Evolutionary conservation across 1,140 invertebrate species (phyloP), one percentile per base, ranked within the genome.

Genomic region (Lordiphosa mommai): DNA sequence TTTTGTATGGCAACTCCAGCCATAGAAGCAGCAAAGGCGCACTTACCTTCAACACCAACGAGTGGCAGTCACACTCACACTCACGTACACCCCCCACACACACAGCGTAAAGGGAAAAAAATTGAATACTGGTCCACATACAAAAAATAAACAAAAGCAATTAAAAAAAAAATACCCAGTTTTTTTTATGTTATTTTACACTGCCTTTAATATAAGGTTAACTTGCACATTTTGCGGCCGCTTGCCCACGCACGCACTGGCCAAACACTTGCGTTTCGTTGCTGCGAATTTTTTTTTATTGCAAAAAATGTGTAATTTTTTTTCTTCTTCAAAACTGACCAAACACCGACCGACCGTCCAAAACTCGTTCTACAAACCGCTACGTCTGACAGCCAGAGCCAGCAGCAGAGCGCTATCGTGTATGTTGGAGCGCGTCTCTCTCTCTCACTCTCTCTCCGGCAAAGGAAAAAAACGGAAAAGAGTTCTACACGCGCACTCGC

Each of bases 131-230:
- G 74, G 65, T 72, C 72, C 57, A 69, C n/a, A 69, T 77, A 82
- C 79, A 82, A 82, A 82, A 82, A 82, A 82, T 82, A 82, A 82
- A 82, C 77, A 82, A 82, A 82, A 82, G 77, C 77, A 82, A 82
- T 82, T 82, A 82, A 82, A 82, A 74, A 48, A 68, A 46, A 48
- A 68, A 46, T 80, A 80, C 76, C 77, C 71, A 70, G n/a, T n/a
- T 71, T 67, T 51, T 49, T 65, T 53, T 59, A 33, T 27, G 37
- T 43, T 43, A 10, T 29, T 43, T 27, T 4, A 7, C 23, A 27
- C 33, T 49, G 56, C 46, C 1, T 50, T 51, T 51, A 65, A 9
- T 61, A 64, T 7, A 30, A 48, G 32, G 51, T 29, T 17, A 29
- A 71, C 50, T 68, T 63, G 66, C 67, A 72, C 71, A 73, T 72